Evolutionary conservation across 2,113 vertebrate genomes (phyloP), one percentile per base, ranked within the genome.

Genomic region (Hippopotamus amphibius): DNA sequence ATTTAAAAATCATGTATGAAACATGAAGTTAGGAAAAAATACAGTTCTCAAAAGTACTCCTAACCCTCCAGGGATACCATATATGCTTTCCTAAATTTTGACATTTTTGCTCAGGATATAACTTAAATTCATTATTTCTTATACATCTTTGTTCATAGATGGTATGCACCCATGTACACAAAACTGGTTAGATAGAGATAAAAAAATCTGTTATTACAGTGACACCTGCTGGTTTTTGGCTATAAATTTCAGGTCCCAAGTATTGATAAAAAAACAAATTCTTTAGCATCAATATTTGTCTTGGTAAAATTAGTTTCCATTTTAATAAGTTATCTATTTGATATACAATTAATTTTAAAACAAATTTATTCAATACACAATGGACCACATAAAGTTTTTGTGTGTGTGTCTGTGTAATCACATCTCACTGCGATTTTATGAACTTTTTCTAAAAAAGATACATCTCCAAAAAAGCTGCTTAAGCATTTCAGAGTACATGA

Each of bases 171-270:
- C 33, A 46, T 63, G 14, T 28, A 43, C 24, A 76, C 1, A 55
- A 68, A 82, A 59, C 21, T 41, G 48, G 53, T 83, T 37, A 48
- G 28, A 59, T n/a, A 37, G 46, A 12, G 12, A 61, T 69, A 66
- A 72, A 46, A 63, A 90, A 85, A 28, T 13, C 57, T 96, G 82
- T 96, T 85, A 89, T 55, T 19, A 89, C 68, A 97, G 97, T 83
- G 97, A 97, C 98, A 95, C 95, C 98, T 98, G 63, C 97, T 97
- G 98, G 97, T 71, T 48, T 95, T 94, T 46, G 76, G 50, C 46
- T 57, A 50, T 30, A 95, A 43, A 95, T 72, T 92, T 94, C 37
- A 82, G 65, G 46, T 57, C 72, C 19, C 43, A 87, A 92, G 19
- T 65, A 30, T 37, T 37, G 37, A 37, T 37, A 37, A 37, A 92